A percentile compares a stretch with the other conserved stretches of the same genome.
Conservation (phyloP, 2,797 vertebrate species). For the Centropyge bicolor region DNA sequence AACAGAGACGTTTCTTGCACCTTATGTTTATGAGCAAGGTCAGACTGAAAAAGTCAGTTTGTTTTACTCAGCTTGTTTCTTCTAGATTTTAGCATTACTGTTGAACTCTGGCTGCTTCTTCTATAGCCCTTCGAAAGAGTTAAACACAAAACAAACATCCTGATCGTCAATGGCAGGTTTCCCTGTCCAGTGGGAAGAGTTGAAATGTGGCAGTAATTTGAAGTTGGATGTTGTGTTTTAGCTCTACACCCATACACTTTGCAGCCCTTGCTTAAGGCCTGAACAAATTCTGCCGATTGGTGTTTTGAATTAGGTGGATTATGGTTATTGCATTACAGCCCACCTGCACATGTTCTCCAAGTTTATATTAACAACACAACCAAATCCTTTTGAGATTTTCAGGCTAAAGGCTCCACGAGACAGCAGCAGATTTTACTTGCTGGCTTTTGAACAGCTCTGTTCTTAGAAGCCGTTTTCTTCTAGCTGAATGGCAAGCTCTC, state of each 20-base stretch:
- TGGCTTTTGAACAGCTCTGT: neutral
- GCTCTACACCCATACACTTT: too few relatives aligned
- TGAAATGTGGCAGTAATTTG: neutral
- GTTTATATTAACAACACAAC: neutral
- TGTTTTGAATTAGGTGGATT: neutral
- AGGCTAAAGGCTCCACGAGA: neutral
- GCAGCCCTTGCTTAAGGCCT: neutral
- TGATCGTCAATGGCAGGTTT: neutral
- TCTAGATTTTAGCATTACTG: neutral
- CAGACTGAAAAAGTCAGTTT: neutral
- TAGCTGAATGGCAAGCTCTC: neutral
- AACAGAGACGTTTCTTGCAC: slow-evolving; percentile 10
- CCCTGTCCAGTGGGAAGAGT: neutral
- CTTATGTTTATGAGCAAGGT: neutral
- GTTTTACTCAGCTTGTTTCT: neutral
- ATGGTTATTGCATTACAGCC: neutral
- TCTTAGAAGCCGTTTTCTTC: neutral
- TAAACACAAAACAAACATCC: neutral
- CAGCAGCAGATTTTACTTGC: neutral
- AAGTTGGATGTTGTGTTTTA: neutral
- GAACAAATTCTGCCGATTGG: neutral
- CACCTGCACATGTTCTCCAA: neutral
- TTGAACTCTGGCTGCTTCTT: neutral
- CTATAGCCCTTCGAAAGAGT: neutral
- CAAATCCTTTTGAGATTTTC: neutral